These are phyloP conservation scores for Sitobion miscanthi DNA, from an alignment of 1,140 invertebrate species.

Conservation along the genomic window DNA sequence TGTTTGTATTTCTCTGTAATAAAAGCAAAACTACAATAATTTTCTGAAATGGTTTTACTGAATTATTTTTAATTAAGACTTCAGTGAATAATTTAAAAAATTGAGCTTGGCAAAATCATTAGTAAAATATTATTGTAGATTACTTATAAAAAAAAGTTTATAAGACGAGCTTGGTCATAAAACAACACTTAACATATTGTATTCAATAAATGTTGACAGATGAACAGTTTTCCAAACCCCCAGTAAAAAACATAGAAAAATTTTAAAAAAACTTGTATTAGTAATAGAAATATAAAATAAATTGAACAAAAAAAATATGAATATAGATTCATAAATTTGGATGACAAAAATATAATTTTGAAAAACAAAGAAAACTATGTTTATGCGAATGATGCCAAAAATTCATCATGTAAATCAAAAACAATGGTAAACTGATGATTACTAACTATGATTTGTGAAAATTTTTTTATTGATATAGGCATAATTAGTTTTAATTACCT, in stretches of 20 bases:
- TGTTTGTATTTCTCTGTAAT: background rate
- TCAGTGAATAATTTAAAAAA: background rate
- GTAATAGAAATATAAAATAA: background rate
- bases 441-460: background rate
- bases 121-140: background rate
- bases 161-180: background rate
- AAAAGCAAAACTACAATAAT: background rate
- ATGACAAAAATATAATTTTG: no score
- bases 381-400: no score
- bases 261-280: background rate
- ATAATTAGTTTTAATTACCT: background rate
- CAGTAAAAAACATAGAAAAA: background rate
- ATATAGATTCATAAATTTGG: no score
- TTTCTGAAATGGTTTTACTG: background rate
- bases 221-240: background rate
- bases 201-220: no score
- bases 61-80: no score
- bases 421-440: background rate
- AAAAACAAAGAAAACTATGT: no score
- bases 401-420: background rate
- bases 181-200: background rate
- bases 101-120: no score
- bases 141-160: background rate
- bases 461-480: background rate
- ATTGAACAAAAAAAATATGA: background rate